Evolutionary conservation across 2,888 invertebrate species (phyloP), one percentile per base, ranked within the genome.

Genomic region (Hymenopus coronatus): DNA sequence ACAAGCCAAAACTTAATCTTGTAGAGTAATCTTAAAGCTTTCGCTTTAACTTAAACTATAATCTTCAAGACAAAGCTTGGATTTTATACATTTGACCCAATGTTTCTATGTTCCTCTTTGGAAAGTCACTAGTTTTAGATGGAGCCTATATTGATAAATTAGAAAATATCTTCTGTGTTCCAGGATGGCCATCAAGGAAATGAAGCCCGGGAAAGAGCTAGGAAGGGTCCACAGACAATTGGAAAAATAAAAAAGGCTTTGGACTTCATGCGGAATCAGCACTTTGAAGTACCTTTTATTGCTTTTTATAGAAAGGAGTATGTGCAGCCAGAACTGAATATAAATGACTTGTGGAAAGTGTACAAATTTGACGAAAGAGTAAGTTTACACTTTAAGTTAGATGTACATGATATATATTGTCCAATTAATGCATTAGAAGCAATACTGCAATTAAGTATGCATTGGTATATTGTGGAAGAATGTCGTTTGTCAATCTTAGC

Each of bases 231-330:
- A 91, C 96, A 93, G 94, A 96, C 97, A 0, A 95, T 98, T 28
- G 96, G 96, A n/a, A 99, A 99, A 94, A 99, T 99, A 88, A 96
- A 97, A 85, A 98, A 98, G 93, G 98, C 98, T 0, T 93, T 99
- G 30, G 98, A 99, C 92, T 99, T 99, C 92, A 99, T 99, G 96
- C 94, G 99, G 83, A 99, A 98, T 93, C 98, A 99, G 92, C 97
- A 97, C 86, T 94, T 98, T 91, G 99, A 99, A 94, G 99, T 99
- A 83, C 99, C 99, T 0, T 99, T 99, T 93, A 99, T 99, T 91
- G 98, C 98, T 0, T 99, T 99, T 93, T 99, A 99, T 93, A 96
- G 99, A 40, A 99, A 99, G 93, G 99, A 99, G 93, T 98, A 98
- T 92, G 98, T 99, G 0, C 97, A 98, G 92, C 98, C 98, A 0